These are phyloP conservation scores for Lepisosteus osseus DNA, from an alignment of 2,113 vertebrate genomes.

Conservation along the genomic window DNA sequence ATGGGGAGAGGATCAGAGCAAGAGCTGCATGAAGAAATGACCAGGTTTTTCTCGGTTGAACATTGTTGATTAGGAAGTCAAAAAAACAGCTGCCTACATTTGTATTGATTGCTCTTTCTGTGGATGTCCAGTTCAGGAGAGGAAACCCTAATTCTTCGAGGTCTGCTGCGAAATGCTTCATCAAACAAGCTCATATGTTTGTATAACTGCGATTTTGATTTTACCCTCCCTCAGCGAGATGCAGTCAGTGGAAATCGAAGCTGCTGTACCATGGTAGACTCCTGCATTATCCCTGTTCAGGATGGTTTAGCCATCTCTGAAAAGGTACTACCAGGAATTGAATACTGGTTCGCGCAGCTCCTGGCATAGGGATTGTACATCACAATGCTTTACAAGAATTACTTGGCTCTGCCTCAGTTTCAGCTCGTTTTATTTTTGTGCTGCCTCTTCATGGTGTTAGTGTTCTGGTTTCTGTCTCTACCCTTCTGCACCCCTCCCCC, in stretches of 20 bases:
- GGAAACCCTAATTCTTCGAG: too few relatives aligned
- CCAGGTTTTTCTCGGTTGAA: background rate
- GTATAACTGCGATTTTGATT: background rate
- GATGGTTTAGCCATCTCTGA: background rate
- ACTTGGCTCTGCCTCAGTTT: constrained; percentile 6
- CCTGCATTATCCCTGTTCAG: background rate
- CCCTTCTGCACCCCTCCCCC: background rate
- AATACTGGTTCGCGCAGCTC: constrained; percentile 13
- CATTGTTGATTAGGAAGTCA: background rate
- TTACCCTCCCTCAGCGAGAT: background rate
- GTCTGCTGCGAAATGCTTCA: too few relatives aligned
- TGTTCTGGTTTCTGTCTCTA: background rate
- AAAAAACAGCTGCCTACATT: too few relatives aligned
- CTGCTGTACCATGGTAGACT: too few relatives aligned
- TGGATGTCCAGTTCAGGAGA: too few relatives aligned
- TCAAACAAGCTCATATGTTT: too few relatives aligned
- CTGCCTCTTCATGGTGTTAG: background rate
- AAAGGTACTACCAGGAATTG: background rate
- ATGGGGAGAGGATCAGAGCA: constrained; percentile 14
- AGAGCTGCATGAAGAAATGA: constrained; percentile 18
- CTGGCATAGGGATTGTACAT: constrained; percentile 1
- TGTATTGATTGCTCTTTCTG: too few relatives aligned
- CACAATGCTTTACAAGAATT: constrained; percentile 3
- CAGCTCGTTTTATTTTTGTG: constrained; percentile 2
- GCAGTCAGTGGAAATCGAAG: background rate